These are phyloP conservation scores for Typhlomys cinereus DNA, from an alignment of 2,113 vertebrate species.

Conservation along the genomic window DNA sequence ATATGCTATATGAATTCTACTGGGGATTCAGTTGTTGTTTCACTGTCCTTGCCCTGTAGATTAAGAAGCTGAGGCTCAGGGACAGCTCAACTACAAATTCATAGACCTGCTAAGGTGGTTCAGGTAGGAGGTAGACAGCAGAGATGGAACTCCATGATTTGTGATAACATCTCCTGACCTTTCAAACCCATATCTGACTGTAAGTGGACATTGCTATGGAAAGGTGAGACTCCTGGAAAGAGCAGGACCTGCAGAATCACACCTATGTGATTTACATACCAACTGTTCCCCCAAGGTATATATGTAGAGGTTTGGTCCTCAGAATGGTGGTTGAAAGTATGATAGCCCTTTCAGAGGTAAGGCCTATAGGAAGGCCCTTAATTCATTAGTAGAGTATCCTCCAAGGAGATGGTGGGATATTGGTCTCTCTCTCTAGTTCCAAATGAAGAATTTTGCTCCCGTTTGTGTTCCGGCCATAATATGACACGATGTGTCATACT, in stretches of 20 bases:
- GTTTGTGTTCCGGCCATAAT: not conserved
- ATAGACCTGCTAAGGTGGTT: not conserved
- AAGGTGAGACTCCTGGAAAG: not conserved
- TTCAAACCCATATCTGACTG: not conserved
- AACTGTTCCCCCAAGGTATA: not conserved
- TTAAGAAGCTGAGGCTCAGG: not conserved
- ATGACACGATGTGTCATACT: not conserved
- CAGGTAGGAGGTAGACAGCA: not conserved
- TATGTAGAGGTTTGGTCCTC: not conserved
- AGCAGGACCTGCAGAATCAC: not conserved
- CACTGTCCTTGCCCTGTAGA: not conserved
- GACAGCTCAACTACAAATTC: not conserved
- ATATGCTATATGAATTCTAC: not conserved
- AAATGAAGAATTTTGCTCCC: not conserved
- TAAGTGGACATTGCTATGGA: not conserved
- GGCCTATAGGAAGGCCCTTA: not conserved
- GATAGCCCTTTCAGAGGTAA: not conserved
- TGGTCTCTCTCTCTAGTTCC: not conserved
- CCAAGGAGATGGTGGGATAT: not conserved
- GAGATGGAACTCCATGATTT: too few species aligned
- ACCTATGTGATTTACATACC: too few species aligned
- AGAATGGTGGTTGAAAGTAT: not conserved
- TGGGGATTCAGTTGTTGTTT: fast-evolving
- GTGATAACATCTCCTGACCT: not conserved
- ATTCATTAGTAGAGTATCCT: not conserved